Base-by-base conservation (phyloP, 1,140 invertebrate species). In the Centruroides vittatus region DNA sequence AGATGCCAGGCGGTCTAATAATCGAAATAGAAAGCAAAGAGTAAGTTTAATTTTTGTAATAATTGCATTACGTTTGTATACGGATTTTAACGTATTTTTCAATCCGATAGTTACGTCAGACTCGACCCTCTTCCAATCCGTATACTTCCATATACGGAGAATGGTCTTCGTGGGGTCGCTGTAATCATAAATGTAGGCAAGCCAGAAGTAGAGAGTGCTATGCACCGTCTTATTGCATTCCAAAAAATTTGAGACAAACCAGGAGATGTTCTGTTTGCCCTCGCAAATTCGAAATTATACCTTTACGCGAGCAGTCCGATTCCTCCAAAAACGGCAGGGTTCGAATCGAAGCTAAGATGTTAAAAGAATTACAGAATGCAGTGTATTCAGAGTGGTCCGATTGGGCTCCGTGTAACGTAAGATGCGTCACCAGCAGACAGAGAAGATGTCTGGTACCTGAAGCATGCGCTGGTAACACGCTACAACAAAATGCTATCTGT, bases 401-500 rank as follows among this genome's bases (percentile, higher is more conserved):
- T 60, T 84, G 82, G 82, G 77, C 79, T 0, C 71, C 77, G 4
- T 84, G 82, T 67, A 79, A 77, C 6, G 73, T 75, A 56, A 73
- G 78, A 3, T 84, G 82, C 67, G 77, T 76, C 35, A 82, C 81
- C 7, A 73, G 77, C 57, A 71, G 82, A 51, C 76, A 76, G 63
- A 86, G 88, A 70, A 80, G 81, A 70, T 93, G 90, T 70, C 82
- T 80, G 67, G 82, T 82, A 67, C 80, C 79, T 11, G 78, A 81
- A 12, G 75, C 85, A 61, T 94, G 91, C 70, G 81, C 2, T 80
- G 79, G 47, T 82, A 84, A 69, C 80, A 85, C 52, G 79, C 91
- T 41, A 63, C 79, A 82, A 63, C 84, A 94, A 72, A 85, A 84
- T 4, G 86, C 88, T 6, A 88, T 87, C 67, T 95, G 90, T 69